These are phyloP conservation scores for Melipona beecheii DNA, from an alignment of 2,888 invertebrate species.

Conservation along the genomic window DNA sequence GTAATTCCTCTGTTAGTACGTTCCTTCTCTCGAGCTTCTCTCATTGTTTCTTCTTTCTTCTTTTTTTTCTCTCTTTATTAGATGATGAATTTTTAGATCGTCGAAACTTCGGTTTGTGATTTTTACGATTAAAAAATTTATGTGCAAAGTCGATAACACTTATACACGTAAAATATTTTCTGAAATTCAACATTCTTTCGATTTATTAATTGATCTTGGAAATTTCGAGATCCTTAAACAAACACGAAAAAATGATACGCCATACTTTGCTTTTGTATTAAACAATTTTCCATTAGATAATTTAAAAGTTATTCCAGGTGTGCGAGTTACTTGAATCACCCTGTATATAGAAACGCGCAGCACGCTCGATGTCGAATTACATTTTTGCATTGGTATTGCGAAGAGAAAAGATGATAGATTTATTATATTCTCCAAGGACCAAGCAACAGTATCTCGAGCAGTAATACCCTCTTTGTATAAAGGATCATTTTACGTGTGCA, in stretches of 20 bases:
- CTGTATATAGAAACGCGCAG: too few relatives aligned
- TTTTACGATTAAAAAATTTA: neutral
- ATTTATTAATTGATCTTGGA: too few relatives aligned
- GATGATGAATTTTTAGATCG: too few relatives aligned
- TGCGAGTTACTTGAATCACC: too few relatives aligned
- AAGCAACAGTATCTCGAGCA: neutral
- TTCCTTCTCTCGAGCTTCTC: neutral
- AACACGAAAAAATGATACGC: too few relatives aligned
- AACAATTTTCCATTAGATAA: too few relatives aligned
- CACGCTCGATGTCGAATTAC: neutral
- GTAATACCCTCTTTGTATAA: neutral
- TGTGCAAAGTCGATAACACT: neutral
- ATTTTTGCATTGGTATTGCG: neutral
- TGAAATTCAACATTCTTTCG: too few relatives aligned
- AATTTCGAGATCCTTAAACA: too few relatives aligned
- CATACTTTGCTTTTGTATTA: too few relatives aligned
- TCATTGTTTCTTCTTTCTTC: too few relatives aligned
- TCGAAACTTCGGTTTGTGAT: neutral
- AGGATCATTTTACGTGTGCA: neutral
- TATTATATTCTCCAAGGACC: neutral
- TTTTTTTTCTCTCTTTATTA: neutral
- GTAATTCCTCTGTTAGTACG: neutral
- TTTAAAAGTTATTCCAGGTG: too few relatives aligned
- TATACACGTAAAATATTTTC: too few relatives aligned
- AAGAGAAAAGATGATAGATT: neutral